Conservation (phyloP, 2,113 vertebrate genomes). For the Solea senegalensis region DNA sequence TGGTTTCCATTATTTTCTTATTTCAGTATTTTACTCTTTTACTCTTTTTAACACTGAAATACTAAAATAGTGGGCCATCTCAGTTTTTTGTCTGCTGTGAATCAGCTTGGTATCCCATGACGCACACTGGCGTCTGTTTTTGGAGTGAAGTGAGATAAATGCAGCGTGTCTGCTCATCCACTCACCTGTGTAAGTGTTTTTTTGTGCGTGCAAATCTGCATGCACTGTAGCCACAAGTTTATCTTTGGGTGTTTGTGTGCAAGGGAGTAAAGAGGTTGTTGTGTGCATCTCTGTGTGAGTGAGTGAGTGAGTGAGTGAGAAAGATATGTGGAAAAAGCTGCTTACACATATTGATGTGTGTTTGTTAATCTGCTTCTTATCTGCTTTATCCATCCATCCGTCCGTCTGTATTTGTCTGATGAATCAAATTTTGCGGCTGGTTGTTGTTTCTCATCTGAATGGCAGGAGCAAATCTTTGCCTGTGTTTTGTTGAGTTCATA, state of each 20-base stretch:
- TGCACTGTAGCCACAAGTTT: conserved; percentile 48
- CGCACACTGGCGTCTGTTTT: conserved; percentile 45
- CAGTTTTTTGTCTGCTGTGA: conserved; percentile 27
- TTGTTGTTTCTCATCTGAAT: conserved; percentile 56
- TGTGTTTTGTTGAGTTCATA: conserved; percentile 57
- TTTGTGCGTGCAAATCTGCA: conserved; percentile 45
- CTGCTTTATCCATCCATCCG: conserved; percentile 73
- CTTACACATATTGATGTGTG: conserved; percentile 75
- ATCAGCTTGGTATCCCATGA: conserved; percentile 48
- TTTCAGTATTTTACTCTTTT: conserved; percentile 46
- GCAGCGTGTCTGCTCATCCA: conserved; percentile 27
- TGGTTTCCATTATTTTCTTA: conserved; percentile 47
- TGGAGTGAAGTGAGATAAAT: conserved; percentile 45
- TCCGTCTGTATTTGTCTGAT: conserved; percentile 79
- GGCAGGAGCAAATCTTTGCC: conserved; percentile 38
- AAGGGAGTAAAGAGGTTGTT: conserved; percentile 16
- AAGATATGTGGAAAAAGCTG: conserved; percentile 60
- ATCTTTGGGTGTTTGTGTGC: conserved; percentile 50
- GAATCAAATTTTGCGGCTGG: conserved; percentile 71
- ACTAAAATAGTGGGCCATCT: conserved; percentile 12
- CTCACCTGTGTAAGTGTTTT: conserved; percentile 41
- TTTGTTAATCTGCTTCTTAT: conserved; percentile 78
- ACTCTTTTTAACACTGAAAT: conserved; percentile 22
- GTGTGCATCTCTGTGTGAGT: conserved; percentile 43
- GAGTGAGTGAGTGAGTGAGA: conserved; percentile 3